phyloP scores from a whole-genome alignment of 2,113 vertebrate genomes.

The Nesoenas mayeri region DNA sequence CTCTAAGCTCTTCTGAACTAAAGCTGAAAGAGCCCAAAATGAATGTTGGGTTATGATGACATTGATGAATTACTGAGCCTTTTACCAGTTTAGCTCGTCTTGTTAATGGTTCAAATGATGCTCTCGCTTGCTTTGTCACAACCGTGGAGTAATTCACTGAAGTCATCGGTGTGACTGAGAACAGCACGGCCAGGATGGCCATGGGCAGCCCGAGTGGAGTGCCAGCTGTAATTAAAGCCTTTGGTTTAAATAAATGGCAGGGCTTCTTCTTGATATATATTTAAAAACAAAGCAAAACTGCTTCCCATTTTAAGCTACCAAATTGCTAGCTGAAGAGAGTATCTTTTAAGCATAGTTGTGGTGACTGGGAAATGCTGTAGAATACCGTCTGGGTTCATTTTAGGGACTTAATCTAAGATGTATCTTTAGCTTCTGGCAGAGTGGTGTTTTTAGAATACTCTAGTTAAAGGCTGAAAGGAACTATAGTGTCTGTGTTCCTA shows the following conservation, averaged over 20 bases:
- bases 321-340: slow-evolving; percentile 11
- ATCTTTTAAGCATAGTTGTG: not conserved
- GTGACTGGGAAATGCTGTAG: not conserved
- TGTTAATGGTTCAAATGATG: not conserved
- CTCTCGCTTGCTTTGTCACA: not conserved
- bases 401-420: not conserved
- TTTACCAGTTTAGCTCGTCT: not conserved
- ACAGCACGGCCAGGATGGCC: slow-evolving; percentile 22
- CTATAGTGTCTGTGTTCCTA: not conserved
- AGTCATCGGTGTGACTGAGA: not conserved
- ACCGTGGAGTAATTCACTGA: not conserved
- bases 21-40: not conserved
- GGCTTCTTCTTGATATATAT: not conserved
- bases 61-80: not conserved
- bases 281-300: not conserved
- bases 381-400: not conserved
- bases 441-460: not conserved
- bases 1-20: not conserved
- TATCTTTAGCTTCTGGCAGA: not conserved
- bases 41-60: not conserved
- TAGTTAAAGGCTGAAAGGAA: not conserved
- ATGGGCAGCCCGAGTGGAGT: not conserved
- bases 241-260: slow-evolving; percentile 5
- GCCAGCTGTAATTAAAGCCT: slow-evolving; percentile 32
- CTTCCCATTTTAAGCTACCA: not conserved